A percentile compares a stretch with the other conserved stretches of the same genome.
Conservation (phyloP, 2,797 vertebrate species). For the Pterois miles region DNA sequence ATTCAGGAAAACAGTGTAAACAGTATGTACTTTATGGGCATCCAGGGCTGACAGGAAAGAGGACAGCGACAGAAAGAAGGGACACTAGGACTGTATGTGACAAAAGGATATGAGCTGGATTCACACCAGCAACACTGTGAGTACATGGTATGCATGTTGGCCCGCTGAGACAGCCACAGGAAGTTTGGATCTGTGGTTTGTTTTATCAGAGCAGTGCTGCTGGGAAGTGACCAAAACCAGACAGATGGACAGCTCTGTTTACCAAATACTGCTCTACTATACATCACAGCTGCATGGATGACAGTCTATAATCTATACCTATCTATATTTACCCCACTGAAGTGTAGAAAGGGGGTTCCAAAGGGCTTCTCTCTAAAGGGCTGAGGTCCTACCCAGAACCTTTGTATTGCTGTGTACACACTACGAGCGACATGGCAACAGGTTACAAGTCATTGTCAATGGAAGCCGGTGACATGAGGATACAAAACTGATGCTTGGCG, state of each 20-base stretch:
- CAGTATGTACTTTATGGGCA: not conserved
- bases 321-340: not conserved
- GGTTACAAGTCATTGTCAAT: too few relatives aligned
- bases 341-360: too few relatives aligned
- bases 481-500: too few relatives aligned
- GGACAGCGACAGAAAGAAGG: not conserved
- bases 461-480: too few relatives aligned
- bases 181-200: slow-evolving; percentile 56
- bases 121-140: slow-evolving; percentile 5
- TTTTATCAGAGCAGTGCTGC: slow-evolving; percentile 38
- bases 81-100: slow-evolving; percentile 14
- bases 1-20: not conserved
- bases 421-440: too few relatives aligned
- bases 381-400: too few relatives aligned
- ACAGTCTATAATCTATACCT: not conserved
- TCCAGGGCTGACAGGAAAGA: slow-evolving; percentile 22
- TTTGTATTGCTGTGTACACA: too few relatives aligned
- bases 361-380: too few relatives aligned
- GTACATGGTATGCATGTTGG: not conserved
- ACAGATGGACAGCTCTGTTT: slow-evolving; percentile 11
- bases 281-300: too few relatives aligned
- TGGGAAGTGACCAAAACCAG: slow-evolving; percentile 29
- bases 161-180: slow-evolving; percentile 31
- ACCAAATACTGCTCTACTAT: not conserved
- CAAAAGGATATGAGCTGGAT: slow-evolving; percentile 33